Conservation (phyloP, 2,888 invertebrate genomes). For the Dilophus febrilis region DNA sequence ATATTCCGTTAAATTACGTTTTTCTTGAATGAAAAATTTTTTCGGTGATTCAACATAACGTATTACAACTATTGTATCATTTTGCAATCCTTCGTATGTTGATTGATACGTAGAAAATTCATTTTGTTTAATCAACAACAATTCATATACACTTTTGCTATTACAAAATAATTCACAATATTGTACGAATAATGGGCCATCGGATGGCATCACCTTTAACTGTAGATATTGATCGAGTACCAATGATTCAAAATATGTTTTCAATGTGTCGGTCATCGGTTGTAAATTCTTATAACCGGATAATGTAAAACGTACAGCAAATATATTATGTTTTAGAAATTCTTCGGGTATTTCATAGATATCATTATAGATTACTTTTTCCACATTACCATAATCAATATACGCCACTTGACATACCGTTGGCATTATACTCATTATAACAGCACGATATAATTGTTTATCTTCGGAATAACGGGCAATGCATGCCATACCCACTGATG, state of each 20-base stretch:
- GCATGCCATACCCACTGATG: slow-evolving; percentile 59
- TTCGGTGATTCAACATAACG: slow-evolving; percentile 38
- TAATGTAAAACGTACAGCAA: slow-evolving; percentile 57
- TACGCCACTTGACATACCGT: slow-evolving; percentile 60
- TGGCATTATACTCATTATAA: slow-evolving; percentile 54
- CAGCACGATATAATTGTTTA: slow-evolving; percentile 53
- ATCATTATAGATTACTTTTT: slow-evolving; percentile 48
- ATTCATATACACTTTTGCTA: slow-evolving; percentile 20
- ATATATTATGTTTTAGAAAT: slow-evolving; percentile 51
- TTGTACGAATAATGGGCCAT: slow-evolving; percentile 53
- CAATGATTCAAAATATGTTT: slow-evolving; percentile 51
- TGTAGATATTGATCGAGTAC: slow-evolving; percentile 44
- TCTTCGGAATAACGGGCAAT: slow-evolving; percentile 55
- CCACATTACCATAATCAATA: slow-evolving; percentile 67
- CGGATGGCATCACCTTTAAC: slow-evolving; percentile 48
- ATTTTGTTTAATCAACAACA: slow-evolving; percentile 20
- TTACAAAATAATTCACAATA: slow-evolving; percentile 48
- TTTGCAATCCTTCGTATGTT: slow-evolving; percentile 18
- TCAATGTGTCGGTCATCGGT: slow-evolving; percentile 38
- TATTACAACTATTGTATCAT: slow-evolving; percentile 24
- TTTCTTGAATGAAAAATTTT: slow-evolving; percentile 57
- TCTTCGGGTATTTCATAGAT: slow-evolving; percentile 60
- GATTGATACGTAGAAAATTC: slow-evolving; percentile 20
- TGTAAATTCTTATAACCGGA: slow-evolving; percentile 49
- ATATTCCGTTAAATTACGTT: slow-evolving; percentile 39